Evolutionary conservation across 2,797 vertebrate species (phyloP).

Genomic region (Apogon talboti): DNA sequence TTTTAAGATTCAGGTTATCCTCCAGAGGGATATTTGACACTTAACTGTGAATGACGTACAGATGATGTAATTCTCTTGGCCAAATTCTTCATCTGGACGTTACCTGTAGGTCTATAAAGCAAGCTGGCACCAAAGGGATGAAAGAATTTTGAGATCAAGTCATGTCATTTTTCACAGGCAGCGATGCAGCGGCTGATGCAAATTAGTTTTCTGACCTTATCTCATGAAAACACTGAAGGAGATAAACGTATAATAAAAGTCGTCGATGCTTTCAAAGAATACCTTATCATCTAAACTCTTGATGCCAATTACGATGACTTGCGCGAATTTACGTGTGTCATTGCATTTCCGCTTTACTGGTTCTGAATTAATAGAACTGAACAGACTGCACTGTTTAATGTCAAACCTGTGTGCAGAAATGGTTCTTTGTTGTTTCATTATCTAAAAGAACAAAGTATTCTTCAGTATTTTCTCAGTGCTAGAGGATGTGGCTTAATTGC

Average conservation of each 20-base stretch:
- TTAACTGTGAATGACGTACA: slow-evolving; percentile 72
- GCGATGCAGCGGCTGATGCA: slow-evolving; percentile 10
- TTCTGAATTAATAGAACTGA: slow-evolving; percentile 12
- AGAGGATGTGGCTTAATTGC: slow-evolving; percentile 2
- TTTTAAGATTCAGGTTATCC: slow-evolving; percentile 48
- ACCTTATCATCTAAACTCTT: not conserved
- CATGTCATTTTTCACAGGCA: slow-evolving; percentile 3
- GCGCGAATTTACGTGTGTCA: not conserved
- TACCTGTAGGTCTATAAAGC: slow-evolving; percentile 52
- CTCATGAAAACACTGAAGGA: not conserved
- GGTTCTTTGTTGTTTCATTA: not conserved
- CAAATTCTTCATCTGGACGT: slow-evolving; percentile 73
- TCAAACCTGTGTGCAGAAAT: slow-evolving; percentile 17
- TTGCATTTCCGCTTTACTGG: slow-evolving; percentile 14
- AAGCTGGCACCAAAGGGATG: slow-evolving; percentile 34
- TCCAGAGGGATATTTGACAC: slow-evolving; percentile 39
- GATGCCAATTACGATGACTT: not conserved
- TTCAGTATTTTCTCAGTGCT: not conserved
- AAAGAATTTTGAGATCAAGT: slow-evolving; percentile 1
- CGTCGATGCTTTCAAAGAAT: not conserved
- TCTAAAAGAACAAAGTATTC: too few species aligned
- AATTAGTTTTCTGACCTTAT: slow-evolving; percentile 18
- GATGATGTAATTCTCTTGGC: slow-evolving; percentile 62
- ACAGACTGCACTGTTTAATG: slow-evolving; percentile 14
- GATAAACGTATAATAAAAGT: not conserved